phyloP scores from a whole-genome alignment of 2,113 vertebrate genomes.

The Bombycilla garrulus region DNA sequence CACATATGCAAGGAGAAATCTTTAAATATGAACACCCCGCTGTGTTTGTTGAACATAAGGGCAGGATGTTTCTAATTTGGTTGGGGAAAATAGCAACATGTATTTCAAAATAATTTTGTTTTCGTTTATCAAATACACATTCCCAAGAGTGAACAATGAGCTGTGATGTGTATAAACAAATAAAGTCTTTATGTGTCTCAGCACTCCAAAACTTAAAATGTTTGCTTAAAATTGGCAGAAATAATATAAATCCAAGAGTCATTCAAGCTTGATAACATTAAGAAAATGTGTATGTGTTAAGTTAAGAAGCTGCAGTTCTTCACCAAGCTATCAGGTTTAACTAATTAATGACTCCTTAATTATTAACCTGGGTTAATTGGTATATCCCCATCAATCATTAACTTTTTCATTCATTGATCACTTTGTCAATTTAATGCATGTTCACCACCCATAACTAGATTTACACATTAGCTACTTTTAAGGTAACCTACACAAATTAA shows the following conservation, averaged over 20 bases:
- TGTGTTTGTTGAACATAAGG: constrained; percentile 39
- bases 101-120: constrained; percentile 35
- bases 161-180: constrained; percentile 35
- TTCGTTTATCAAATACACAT: not conserved
- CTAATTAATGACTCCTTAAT: not conserved
- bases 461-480: not conserved
- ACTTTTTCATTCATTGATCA: not conserved
- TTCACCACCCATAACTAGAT: not conserved
- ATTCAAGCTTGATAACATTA: not conserved
- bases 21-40: not conserved
- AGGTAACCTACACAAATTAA: not conserved
- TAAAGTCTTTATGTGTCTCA: not conserved
- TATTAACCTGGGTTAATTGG: not conserved
- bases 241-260: not conserved
- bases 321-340: not conserved
- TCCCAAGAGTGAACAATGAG: constrained; percentile 18
- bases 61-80: constrained; percentile 30
- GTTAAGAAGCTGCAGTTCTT: not conserved
- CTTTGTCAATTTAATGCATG: not conserved
- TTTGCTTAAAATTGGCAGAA: constrained; percentile 22
- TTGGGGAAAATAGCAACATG: constrained; percentile 13
- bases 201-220: not conserved
- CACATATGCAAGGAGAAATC: not conserved
- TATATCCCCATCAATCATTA: not conserved
- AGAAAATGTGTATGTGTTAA: not conserved